Conservation (phyloP, 2,113 vertebrate genomes). For the Pipa parva region DNA sequence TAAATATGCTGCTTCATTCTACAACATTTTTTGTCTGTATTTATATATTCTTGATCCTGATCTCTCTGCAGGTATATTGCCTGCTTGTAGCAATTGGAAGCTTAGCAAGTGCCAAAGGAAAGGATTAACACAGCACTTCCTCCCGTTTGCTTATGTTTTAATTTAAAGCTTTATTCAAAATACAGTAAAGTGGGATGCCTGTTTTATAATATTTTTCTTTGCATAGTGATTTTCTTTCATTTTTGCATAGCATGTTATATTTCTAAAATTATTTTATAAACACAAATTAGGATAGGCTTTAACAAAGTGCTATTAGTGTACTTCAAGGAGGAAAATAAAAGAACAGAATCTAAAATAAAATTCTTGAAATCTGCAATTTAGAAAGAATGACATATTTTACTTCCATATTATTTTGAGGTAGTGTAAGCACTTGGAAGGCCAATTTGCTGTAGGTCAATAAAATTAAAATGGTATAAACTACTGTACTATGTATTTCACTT, state of each 20-base stretch:
- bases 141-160: constrained; percentile 21
- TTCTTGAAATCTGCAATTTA: too few species aligned
- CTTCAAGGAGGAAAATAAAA: too few species aligned
- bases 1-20: constrained; percentile 57
- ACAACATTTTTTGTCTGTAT: constrained; percentile 23
- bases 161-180: constrained; percentile 19
- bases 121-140: constrained; percentile 28
- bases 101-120: constrained; percentile 21
- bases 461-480: too few species aligned
- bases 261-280: not conserved
- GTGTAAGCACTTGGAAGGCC: too few species aligned
- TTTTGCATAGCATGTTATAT: not conserved
- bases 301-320: too few species aligned
- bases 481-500: too few species aligned
- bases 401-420: too few species aligned
- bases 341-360: too few species aligned
- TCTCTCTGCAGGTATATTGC: constrained; percentile 26
- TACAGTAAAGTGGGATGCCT: constrained; percentile 4
- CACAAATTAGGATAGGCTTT: too few species aligned
- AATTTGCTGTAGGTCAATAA: too few species aligned
- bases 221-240: not conserved
- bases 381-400: too few species aligned
- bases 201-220: not conserved
- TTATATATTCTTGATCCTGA: constrained; percentile 28
- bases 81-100: constrained; percentile 26